phyloP scores from a whole-genome alignment of 2,113 vertebrate species.

The Calyptommatus sinebrachiatus region DNA sequence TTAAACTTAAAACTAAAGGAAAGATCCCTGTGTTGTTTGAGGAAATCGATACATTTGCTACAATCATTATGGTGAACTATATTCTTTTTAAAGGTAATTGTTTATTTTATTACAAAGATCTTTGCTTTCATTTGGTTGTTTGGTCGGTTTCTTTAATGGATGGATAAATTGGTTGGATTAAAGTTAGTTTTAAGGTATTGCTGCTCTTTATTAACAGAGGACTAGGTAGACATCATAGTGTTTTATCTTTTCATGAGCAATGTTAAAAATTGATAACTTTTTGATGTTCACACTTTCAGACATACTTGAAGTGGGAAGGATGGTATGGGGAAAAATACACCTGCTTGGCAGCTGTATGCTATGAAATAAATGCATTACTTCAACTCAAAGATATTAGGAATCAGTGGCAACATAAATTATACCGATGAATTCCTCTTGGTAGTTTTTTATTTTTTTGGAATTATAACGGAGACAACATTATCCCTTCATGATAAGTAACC shows the following conservation, averaged over 20 bases:
- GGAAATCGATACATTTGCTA: conserved; percentile 66
- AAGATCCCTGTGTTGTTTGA: conserved; percentile 77
- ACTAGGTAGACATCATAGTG: no score
- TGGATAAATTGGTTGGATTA: not conserved
- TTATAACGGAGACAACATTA: no score
- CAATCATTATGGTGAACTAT: conserved; percentile 82
- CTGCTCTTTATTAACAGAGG: not conserved
- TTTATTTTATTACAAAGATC: conserved; percentile 2
- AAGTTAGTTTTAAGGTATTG: not conserved
- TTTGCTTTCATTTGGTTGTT: not conserved
- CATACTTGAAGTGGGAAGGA: not conserved
- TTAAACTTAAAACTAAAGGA: conserved; percentile 72
- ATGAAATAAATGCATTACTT: no score
- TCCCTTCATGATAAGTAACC: no score
- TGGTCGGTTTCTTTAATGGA: not conserved
- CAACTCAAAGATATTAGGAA: no score
- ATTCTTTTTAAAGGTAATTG: conserved; percentile 84
- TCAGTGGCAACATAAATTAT: no score
- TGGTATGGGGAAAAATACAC: not conserved
- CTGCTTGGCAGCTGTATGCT: no score
- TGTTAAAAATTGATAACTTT: no score
- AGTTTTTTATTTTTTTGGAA: no score
- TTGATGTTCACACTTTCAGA: not conserved
- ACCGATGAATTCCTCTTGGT: no score
- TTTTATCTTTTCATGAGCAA: no score